Conservation (phyloP, 2,113 vertebrate genomes). For the Larimichthys polyactis region DNA sequence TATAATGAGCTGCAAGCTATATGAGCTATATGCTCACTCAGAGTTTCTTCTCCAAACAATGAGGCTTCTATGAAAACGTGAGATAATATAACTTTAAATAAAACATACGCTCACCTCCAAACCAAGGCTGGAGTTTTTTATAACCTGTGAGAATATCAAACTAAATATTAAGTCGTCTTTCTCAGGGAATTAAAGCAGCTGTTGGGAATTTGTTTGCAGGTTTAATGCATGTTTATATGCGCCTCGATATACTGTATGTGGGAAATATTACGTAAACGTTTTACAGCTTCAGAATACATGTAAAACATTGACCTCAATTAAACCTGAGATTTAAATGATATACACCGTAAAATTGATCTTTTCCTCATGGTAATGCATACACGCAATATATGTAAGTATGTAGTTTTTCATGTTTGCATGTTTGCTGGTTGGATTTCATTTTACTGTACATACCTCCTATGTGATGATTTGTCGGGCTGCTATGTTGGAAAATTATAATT, state of each 20-base stretch:
- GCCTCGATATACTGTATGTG: not conserved
- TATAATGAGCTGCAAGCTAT: slow-evolving; percentile 59
- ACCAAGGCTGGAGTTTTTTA: slow-evolving; percentile 33
- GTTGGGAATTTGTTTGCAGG: slow-evolving; percentile 23
- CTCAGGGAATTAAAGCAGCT: slow-evolving; percentile 40
- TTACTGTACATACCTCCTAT: not conserved
- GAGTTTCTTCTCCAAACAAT: slow-evolving; percentile 63
- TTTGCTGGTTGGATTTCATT: not conserved
- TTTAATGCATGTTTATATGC: slow-evolving; percentile 22
- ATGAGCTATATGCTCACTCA: slow-evolving; percentile 34
- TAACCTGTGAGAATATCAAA: slow-evolving; percentile 63
- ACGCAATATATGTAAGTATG: not conserved
- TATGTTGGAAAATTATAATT: not conserved
- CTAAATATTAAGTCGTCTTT: slow-evolving; percentile 25
- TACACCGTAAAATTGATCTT: not conserved
- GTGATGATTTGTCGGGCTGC: not conserved
- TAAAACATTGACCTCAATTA: not conserved
- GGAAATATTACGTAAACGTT: slow-evolving; percentile 3
- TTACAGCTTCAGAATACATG: slow-evolving; percentile 3
- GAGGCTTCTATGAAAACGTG: slow-evolving; percentile 56
- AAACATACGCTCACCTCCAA: slow-evolving; percentile 3
- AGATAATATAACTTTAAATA: slow-evolving; percentile 42
- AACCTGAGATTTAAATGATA: not conserved
- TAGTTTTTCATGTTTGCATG: not conserved
- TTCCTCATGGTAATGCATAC: not conserved